phyloP scores from a whole-genome alignment of 2,113 vertebrate species.

The Monarcha castaneiventris region DNA sequence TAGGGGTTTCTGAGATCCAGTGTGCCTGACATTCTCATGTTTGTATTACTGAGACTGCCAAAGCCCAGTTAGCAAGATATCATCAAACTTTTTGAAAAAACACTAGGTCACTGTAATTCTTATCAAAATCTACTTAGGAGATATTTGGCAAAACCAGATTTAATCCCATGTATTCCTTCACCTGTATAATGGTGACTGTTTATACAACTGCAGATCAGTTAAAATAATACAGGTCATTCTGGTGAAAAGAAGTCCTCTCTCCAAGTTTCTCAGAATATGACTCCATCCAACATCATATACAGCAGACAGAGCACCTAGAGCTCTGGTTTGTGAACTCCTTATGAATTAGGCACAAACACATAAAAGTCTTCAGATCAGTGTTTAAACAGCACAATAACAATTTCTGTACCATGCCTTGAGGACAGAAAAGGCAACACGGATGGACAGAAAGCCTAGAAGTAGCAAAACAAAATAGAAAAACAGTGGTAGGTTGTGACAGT shows the following conservation, averaged over 20 bases:
- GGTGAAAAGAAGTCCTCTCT: background rate
- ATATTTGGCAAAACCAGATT: background rate
- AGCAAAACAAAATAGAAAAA: background rate
- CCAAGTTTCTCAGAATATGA: background rate
- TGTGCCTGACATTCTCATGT: fast-evolving
- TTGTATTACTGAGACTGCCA: background rate
- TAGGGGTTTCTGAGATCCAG: background rate
- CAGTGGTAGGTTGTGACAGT: background rate
- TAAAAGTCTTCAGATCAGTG: background rate
- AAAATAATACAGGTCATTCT: background rate
- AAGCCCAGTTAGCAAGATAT: background rate
- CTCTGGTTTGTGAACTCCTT: background rate
- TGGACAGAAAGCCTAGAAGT: background rate
- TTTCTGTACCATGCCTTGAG: background rate
- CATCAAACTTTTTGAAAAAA: background rate
- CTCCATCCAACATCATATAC: background rate
- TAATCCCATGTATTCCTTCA: background rate
- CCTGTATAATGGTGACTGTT: background rate
- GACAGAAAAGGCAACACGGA: background rate
- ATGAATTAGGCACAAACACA: background rate
- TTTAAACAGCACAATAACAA: background rate
- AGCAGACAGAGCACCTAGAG: background rate
- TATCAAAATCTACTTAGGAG: background rate
- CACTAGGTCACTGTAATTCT: background rate
- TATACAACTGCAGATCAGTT: background rate